Conservation (phyloP, 2,113 vertebrate species). For the Gobiocypris rarus region DNA sequence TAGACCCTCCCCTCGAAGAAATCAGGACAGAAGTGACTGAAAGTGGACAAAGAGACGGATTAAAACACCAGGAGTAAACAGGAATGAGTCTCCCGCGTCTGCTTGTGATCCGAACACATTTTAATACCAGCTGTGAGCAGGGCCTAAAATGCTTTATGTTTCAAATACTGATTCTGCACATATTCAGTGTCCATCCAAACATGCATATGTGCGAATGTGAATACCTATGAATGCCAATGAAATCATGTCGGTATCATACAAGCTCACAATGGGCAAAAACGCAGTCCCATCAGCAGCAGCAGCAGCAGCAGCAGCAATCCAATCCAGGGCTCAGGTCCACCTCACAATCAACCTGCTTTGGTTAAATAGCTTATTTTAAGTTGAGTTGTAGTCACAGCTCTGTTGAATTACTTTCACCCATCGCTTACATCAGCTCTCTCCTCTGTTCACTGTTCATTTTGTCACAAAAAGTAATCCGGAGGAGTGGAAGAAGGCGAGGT, state of each 20-base stretch:
- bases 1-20: too few species aligned
- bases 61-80: too few species aligned
- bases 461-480: constrained; percentile 80
- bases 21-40: too few species aligned
- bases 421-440: constrained; percentile 15
- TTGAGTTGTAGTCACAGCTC: constrained; percentile 36
- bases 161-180: not conserved
- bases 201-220: not conserved
- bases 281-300: constrained; percentile 25
- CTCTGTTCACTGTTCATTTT: constrained; percentile 5
- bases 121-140: too few species aligned
- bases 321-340: constrained; percentile 54
- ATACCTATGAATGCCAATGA: constrained; percentile 16
- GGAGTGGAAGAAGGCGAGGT: constrained; percentile 72
- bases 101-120: too few species aligned
- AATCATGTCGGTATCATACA: constrained; percentile 55
- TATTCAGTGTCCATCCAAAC: not conserved
- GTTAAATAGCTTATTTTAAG: constrained; percentile 64
- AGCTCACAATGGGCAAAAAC: constrained; percentile 63
- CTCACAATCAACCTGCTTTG: constrained; percentile 57
- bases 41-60: too few species aligned
- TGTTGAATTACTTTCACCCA: constrained; percentile 18
- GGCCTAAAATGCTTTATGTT: not conserved
- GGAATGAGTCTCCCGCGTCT: too few species aligned
- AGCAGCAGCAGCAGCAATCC: constrained; percentile 42